A percentile compares a stretch with the other conserved stretches of the same genome.
These are phyloP conservation scores for Camponotus pennsylvanicus DNA, from an alignment of 1,140 invertebrate genomes.

Conservation along the genomic window DNA sequence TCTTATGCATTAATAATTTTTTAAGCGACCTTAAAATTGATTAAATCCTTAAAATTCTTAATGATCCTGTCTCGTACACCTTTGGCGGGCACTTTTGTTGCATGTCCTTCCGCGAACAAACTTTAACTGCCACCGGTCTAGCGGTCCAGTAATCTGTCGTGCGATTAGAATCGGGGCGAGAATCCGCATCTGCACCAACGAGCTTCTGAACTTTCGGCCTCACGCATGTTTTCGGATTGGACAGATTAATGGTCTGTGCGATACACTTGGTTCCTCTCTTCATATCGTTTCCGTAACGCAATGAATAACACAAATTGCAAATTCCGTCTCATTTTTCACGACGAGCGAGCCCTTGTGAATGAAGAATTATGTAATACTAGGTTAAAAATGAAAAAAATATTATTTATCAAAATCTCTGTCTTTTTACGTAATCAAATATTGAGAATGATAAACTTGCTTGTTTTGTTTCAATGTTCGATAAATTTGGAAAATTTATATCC, in stretches of 20 bases:
- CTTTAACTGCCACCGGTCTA: conserved; percentile 67
- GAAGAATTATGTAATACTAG: neutral
- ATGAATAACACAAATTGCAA: neutral
- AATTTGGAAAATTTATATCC: neutral
- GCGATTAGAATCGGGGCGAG: conserved; percentile 31
- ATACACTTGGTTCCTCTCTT: conserved; percentile 71
- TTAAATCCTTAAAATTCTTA: neutral
- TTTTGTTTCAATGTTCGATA: neutral
- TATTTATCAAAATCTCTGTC: neutral
- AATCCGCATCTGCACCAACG: conserved; percentile 63
- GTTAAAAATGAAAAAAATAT: neutral
- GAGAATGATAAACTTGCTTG: neutral
- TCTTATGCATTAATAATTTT: too few relatives aligned
- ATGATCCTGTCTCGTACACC: conserved; percentile 54
- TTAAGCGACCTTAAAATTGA: neutral
- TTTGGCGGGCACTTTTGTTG: conserved; percentile 72
- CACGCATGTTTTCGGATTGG: conserved; percentile 72
- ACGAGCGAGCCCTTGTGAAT: neutral
- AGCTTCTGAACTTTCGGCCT: conserved; percentile 70
- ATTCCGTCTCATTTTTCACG: neutral
- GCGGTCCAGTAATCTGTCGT: conserved; percentile 40
- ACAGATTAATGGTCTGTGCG: conserved; percentile 77
- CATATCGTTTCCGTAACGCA: conserved; percentile 61
- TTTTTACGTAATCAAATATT: neutral
- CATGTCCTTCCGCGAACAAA: conserved; percentile 72